Conservation (phyloP, 2,113 vertebrate species). For the Mustela lutreola region DNA sequence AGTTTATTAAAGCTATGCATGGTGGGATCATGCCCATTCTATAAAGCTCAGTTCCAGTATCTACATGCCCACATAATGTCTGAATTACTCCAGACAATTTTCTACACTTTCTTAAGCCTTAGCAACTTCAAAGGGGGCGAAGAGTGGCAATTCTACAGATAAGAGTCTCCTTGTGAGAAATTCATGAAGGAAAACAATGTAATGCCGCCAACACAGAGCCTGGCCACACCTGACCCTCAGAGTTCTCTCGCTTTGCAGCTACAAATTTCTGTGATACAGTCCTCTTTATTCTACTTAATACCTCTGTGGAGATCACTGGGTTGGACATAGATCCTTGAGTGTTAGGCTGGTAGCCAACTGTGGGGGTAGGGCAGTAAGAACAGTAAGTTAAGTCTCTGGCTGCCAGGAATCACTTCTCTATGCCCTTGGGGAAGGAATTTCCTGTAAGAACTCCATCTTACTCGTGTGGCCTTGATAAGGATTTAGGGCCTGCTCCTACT, state of each 20-base stretch:
- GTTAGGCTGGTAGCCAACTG: not conserved
- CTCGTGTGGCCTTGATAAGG: not conserved
- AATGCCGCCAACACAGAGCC: not conserved
- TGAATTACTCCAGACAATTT: conserved; percentile 9
- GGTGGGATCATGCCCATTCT: not conserved
- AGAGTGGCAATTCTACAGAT: not conserved
- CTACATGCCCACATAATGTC: not conserved
- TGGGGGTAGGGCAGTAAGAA: not conserved
- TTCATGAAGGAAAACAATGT: not conserved
- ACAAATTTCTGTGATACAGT: not conserved
- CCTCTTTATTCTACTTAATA: not conserved
- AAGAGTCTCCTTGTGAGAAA: conserved; percentile 5
- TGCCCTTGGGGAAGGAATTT: not conserved
- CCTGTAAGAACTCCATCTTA: conserved; percentile 40
- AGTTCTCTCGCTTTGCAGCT: not conserved
- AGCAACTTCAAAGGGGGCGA: not conserved
- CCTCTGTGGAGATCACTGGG: not conserved
- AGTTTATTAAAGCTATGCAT: conserved; percentile 5
- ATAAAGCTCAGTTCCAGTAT: not conserved
- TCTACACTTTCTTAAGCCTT: not conserved
- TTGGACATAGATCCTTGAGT: not conserved
- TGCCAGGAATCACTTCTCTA: not conserved
- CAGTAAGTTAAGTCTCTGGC: not conserved
- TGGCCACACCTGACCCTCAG: not conserved
- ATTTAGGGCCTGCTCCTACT: not conserved